Evolutionary conservation across 2,888 invertebrate genomes (phyloP), one percentile per base, ranked within the genome.

Genomic region (Octonoba sinensis): DNA sequence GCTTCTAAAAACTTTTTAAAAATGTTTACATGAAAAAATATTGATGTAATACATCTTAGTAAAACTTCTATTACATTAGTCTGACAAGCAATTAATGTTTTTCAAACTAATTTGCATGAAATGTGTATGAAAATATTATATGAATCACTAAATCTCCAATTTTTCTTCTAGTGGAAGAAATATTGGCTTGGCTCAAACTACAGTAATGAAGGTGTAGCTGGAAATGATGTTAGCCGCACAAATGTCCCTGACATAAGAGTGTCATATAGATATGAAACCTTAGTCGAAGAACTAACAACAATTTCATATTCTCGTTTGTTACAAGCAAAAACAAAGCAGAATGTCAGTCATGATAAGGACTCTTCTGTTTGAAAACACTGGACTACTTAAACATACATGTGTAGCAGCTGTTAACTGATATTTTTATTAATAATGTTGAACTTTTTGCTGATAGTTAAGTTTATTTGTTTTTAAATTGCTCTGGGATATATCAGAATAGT

Each of bases 141-240:
- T 27, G 27, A 2, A 27, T 27, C 6, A n/a, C n/a, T n/a, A n/a
- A 6, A 27, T 27, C 3, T 6, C 27, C 24, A 6, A 44, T 36
- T 60, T 51, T 22, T 54, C 1, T 88, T 88, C 20, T 87, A 97
- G 95, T 94, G 95, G 89, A 99, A 99, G 90, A 95, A 96, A 89
- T 96, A 97, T 90, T 99, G 99, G 99, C 91, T 99, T 84, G 99
- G 99, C 27, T 95, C 97, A 66, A 95, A 96, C 90, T 99, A 97
- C 90, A 93, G 93, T 74, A 94, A 95, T 87, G 98, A 98, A 89
- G 99, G 99, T n/a, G 96, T 98, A 16, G 93, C 95, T 83, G 99
- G 98, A 54, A 99, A 99, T 88, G 99, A 99, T 89, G 97, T 99
- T 86, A 94, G 95, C 3, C 92, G 97, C 86, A 96, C 97, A 84